A percentile compares a stretch with the other conserved stretches of the same genome.
phyloP scores from a whole-genome alignment of 2,797 vertebrate species.

The Ispidina picta region DNA sequence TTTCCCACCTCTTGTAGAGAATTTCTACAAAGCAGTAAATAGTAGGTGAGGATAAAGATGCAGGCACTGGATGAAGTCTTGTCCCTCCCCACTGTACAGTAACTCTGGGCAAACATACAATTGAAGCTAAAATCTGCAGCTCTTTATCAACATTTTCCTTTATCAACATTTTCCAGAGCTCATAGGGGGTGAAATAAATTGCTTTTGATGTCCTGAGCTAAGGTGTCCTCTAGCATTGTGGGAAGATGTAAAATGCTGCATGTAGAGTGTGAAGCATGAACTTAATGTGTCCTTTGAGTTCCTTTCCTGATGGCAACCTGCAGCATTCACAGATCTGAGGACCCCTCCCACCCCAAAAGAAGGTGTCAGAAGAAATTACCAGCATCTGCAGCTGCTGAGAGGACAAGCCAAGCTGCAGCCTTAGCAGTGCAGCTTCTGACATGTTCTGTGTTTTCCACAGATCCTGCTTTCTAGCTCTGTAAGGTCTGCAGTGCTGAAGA shows the following conservation, averaged over 20 bases:
- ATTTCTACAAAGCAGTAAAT: background rate
- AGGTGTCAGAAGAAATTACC: slow-evolving; percentile 22
- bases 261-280: slow-evolving; percentile 8
- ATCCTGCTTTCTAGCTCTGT: background rate
- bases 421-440: background rate
- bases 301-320: slow-evolving; percentile 12
- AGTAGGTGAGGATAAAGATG: background rate
- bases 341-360: background rate
- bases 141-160: background rate
- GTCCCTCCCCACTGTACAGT: background rate
- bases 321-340: slow-evolving; percentile 7
- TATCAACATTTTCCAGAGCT: background rate
- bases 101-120: background rate
- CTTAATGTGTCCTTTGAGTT: slow-evolving; percentile 12
- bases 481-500: background rate
- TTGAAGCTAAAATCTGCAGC: background rate
- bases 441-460: background rate
- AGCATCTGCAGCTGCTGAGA: background rate
- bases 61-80: background rate
- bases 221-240: background rate
- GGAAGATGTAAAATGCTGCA: background rate
- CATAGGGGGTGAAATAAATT: slow-evolving; percentile 1
- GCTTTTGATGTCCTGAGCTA: slow-evolving; percentile 11
- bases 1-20: background rate
- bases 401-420: background rate